Percentiles rank a stretch among this genome's conserved stretches.
These are phyloP conservation scores for Ciconia stormi DNA, from an alignment of 2,113 vertebrate genomes.

Conservation along the genomic window DNA sequence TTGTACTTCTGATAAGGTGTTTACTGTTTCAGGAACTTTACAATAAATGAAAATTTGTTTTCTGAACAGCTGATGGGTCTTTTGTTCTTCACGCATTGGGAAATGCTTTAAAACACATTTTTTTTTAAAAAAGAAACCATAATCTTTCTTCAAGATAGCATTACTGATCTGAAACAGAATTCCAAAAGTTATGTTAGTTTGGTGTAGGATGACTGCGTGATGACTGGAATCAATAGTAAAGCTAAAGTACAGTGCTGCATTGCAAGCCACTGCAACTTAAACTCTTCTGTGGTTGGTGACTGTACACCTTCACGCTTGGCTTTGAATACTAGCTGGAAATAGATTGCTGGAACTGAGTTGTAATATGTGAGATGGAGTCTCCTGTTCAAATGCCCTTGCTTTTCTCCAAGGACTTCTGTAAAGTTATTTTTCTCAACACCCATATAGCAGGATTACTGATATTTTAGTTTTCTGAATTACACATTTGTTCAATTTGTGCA, in stretches of 20 bases:
- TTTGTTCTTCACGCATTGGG: background rate
- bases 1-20: background rate
- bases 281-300: background rate
- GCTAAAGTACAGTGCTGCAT: background rate
- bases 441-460: background rate
- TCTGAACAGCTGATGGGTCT: background rate
- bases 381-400: background rate
- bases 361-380: background rate
- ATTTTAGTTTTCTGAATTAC: background rate
- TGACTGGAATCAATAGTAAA: background rate
- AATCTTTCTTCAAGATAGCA: background rate
- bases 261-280: background rate
- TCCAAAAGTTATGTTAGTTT: background rate
- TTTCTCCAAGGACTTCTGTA: background rate
- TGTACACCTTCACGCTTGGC: background rate
- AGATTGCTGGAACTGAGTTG: rapidly evolving
- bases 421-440: background rate
- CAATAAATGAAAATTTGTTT: constrained; percentile 9
- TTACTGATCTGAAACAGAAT: background rate
- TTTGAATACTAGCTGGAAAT: background rate
- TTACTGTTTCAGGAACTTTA: background rate
- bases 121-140: background rate
- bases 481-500: background rate
- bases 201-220: no score
- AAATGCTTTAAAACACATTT: background rate